Base-by-base conservation (phyloP, 2,888 invertebrate species). In the Erebia ligea region DNA sequence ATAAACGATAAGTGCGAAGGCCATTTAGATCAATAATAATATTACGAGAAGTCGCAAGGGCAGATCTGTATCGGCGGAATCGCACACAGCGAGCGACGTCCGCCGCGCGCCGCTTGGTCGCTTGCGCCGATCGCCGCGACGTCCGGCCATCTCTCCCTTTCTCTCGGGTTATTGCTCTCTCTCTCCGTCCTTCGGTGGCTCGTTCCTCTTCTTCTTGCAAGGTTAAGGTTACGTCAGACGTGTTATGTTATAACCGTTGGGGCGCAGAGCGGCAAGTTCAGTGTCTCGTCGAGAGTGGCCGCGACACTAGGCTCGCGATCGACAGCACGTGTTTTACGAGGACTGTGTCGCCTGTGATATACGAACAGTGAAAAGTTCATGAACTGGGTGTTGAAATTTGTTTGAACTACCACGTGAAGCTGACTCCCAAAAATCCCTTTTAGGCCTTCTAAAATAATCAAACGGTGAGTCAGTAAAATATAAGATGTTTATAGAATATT, bases 221-320 rank as follows among this genome's bases (percentile, higher is more conserved):
- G 93, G 93, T 93, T 93, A 93, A 93, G 93, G 93, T 93, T 93
- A 93, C 93, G 93, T 93, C 93, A 93, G 93, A 92, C 91, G 88
- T 93, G 93, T 93, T 93, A 93, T 92, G 93, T 93, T 93, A 93
- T 93, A 93, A 93, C 93, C 92, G 93, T 92, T 91, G 93, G 90
- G 92, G 89, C 91, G 90, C 91, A 87, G 90, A 88, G 85, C 84
- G 84, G 87, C 93, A 92, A 93, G 93, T 93, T 93, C 93, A 93
- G 93, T 93, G 93, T 93, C 92, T 92, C 90, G 92, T 88, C 83
- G 92, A 89, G 90, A 88, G 91, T 90, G 91, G 92, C 90, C 91
- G 91, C 92, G 92, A 89, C 88, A 91, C 89, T 85, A 86, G 84
- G 86, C 84, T 85, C 88, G 89, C 84, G 87, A 89, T 83, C 83